Base-by-base conservation (phyloP, 2,113 vertebrate species). In the Pavo muticus region DNA sequence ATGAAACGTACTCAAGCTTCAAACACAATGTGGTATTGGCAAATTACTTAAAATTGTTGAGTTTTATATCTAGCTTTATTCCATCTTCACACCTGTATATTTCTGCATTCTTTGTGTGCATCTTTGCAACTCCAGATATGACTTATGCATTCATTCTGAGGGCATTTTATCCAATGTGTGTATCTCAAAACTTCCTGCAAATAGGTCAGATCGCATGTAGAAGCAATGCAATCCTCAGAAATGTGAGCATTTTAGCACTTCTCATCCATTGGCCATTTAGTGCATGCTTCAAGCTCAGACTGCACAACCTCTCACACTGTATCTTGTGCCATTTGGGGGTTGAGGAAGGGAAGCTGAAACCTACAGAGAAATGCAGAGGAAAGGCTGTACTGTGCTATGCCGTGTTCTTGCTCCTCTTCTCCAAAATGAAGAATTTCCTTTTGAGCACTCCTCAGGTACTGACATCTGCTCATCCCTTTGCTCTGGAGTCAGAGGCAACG, bases 131-230 rank as follows among this genome's bases (percentile, higher is more conserved):
- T 54, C 40, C 67, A 52, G 27, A 48, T 61, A n/a, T n/a, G 84
- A 65, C 1, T 0, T 30, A 19, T 2, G 57, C 30, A 14, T 30
- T 15, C 88, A 75, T 75, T 42, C 48, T 35, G 37, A 67, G 35
- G 65, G 30, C 5, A 23, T 87, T 87, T 80, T 72, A 63, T 59
- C 29, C 52, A 4, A 4, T 2, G 12, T 20, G 9, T 12, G 6
- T 35, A 23, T 42, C 25, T 44, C 37, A 85, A 12, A 0, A 1
- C 42, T 85, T 77, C n/a, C 15, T 20, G 79, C 0, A 3, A 42
- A 50, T 19, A 50, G 23, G 40, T 88, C 60, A 68, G 60, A 6
- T 24, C 6, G 2, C 1, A 37, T 47, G 14, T 0, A 20, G 44
- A 56, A 84, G 25, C 14, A 52, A 32, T 7, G 6, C 1, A 45